phyloP scores from a whole-genome alignment of 2,888 invertebrate species.

The Tipula unca region DNA sequence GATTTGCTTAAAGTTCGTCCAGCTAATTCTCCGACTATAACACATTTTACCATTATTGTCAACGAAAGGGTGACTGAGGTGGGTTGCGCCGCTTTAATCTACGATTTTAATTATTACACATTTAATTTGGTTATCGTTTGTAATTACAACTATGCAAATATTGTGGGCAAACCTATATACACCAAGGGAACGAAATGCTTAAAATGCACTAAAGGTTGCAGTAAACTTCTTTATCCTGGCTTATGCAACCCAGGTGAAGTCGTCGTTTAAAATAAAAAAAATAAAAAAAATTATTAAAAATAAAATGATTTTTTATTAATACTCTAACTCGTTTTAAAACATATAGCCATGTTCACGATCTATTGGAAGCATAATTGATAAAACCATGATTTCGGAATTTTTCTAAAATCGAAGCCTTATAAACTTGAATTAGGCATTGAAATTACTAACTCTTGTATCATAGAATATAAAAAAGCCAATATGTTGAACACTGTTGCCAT shows the following conservation, averaged over 20 bases:
- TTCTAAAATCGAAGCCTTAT: too few species aligned
- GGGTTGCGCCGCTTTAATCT: neutral
- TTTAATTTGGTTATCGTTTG: slow-evolving; percentile 19
- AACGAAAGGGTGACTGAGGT: neutral
- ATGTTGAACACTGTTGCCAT: too few species aligned
- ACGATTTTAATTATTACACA: neutral
- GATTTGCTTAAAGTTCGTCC: neutral
- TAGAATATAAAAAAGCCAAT: too few species aligned
- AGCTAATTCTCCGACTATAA: neutral
- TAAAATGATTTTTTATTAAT: too few species aligned
- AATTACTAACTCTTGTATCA: too few species aligned
- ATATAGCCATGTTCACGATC: too few species aligned
- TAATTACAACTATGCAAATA: slow-evolving; percentile 23
- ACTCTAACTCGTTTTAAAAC: too few species aligned
- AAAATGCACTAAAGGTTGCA: slow-evolving; percentile 19
- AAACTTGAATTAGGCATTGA: too few species aligned
- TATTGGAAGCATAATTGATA: too few species aligned
- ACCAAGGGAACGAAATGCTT: slow-evolving; percentile 20
- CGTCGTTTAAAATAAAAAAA: neutral
- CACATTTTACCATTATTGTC: neutral
- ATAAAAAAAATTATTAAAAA: neutral
- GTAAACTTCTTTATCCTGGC: neutral
- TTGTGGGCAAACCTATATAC: slow-evolving; percentile 20
- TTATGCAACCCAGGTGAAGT: neutral
- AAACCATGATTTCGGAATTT: too few species aligned